These are phyloP conservation scores for Steinernema feltiae DNA, from an alignment of 1,140 invertebrate genomes.

Conservation along the genomic window DNA sequence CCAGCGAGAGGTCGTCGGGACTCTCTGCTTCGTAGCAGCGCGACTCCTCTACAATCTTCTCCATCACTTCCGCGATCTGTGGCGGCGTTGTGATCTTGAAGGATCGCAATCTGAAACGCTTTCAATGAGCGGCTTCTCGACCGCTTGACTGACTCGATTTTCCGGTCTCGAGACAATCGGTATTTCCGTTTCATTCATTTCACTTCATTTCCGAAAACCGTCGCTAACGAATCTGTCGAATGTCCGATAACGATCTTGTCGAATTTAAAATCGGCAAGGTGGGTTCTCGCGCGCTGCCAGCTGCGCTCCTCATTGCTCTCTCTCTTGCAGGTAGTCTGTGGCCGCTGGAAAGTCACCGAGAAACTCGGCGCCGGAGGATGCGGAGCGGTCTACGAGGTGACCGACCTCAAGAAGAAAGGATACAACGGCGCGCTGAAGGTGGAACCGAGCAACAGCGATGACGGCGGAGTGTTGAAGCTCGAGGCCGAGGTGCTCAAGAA, in stretches of 20 bases:
- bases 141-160: too few relatives aligned
- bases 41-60: not conserved
- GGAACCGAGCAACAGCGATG: slow-evolving; percentile 39
- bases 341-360: slow-evolving; percentile 26
- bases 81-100: not conserved
- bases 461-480: slow-evolving; percentile 44
- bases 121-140: too few relatives aligned
- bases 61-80: not conserved
- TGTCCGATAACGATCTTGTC: not conserved
- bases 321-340: not conserved
- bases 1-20: not conserved
- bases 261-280: slow-evolving; percentile 4
- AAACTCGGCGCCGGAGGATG: slow-evolving; percentile 34
- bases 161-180: too few relatives aligned
- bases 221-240: not conserved
- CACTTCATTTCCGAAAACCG: not conserved
- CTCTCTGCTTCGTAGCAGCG: not conserved
- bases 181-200: too few relatives aligned
- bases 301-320: not conserved
- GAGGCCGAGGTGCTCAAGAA: slow-evolving; percentile 38
- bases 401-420: slow-evolving; percentile 19
- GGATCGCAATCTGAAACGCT: not conserved
- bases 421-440: slow-evolving; percentile 40
- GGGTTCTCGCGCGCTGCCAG: too few relatives aligned
- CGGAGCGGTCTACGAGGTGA: slow-evolving; percentile 42